phyloP scores from a whole-genome alignment of 2,113 vertebrate species.

The Heteronetta atricapilla region DNA sequence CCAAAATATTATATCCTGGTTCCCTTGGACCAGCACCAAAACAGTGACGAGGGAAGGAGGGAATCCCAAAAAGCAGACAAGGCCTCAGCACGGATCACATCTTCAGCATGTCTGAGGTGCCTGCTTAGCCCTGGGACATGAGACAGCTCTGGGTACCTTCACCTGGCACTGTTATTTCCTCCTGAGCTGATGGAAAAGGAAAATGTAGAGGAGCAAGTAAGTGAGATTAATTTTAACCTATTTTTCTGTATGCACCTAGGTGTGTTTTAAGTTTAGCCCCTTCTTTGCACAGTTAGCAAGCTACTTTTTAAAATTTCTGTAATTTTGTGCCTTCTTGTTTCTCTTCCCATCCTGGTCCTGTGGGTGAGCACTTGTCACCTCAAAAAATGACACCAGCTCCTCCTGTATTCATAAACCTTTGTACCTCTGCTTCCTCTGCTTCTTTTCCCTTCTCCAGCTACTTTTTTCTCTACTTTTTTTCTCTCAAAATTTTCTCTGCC shows the following conservation, averaged over 20 bases:
- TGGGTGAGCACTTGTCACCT: not conserved
- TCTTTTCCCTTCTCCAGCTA: not conserved
- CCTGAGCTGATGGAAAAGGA: not conserved
- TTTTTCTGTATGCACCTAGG: not conserved
- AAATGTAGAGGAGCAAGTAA: not conserved
- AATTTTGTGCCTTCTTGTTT: not conserved
- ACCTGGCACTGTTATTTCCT: not conserved
- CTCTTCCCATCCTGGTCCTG: not conserved
- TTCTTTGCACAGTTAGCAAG: not conserved
- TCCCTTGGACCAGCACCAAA: not conserved
- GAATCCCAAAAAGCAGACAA: not conserved
- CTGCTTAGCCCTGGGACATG: not conserved
- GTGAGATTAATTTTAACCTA: not conserved
- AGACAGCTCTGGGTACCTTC: not conserved
- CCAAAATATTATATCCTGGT: not conserved
- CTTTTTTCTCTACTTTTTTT: not conserved
- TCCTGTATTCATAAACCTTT: not conserved
- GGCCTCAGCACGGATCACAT: not conserved
- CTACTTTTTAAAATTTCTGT: not conserved
- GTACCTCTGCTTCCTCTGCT: not conserved
- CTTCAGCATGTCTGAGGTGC: not conserved
- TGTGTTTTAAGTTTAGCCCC: not conserved
- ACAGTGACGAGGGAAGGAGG: not conserved
- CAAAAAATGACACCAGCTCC: not conserved
- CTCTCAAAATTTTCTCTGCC: not conserved